Base-by-base conservation (phyloP, 2,888 invertebrate species). In the Lepidonotus clava region DNA sequence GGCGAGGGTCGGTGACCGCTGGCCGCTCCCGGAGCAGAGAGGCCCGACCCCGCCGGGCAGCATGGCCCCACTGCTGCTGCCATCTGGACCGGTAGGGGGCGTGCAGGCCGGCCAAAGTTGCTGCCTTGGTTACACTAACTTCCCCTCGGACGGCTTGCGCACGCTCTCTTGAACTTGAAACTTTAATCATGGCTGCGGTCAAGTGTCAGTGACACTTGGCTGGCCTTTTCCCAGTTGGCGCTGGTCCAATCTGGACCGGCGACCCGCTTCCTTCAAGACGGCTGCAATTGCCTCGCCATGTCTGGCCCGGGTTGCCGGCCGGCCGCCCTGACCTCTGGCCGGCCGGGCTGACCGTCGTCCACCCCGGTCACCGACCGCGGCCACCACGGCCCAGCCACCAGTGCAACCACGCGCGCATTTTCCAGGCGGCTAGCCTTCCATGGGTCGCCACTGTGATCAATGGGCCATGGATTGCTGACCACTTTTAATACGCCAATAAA, bases 401-500 rank as follows among this genome's bases (percentile, higher is more conserved):
- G 66, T 24, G 14, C 46, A 32, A 34, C 80, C 41, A 41, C 80
- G 46, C 28, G 80, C 36, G 28, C 32, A 80, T 46, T 41, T 46
- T 41, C 80, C 51, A 28, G 32, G 11, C 51, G 41, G 80, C 80
- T 46, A 46, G 46, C 21, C 28, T 6, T 28, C 36, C 34, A 5
- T 34, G 38, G 71, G 28, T 6, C 80, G 28, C 24, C 18, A 28
- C 46, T 80, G 28, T 80, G 80, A 80, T 80, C 80, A 80, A 41
- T 41, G 46, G 80, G 80, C 80, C 80, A 28, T 80, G 80, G 80
- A 24, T 41, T 80, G 46, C 28, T 24, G 46, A 34, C 80, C 51
- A 80, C 80, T 80, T 80, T 80, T 80, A 80, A 80, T 80, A 80
- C 80, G 46, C 80, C 80, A 80, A 80, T 80, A 80, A 80, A 80